Base-by-base conservation (phyloP, 1,140 invertebrate genomes). In the Diachasmimorpha longicaudata region DNA sequence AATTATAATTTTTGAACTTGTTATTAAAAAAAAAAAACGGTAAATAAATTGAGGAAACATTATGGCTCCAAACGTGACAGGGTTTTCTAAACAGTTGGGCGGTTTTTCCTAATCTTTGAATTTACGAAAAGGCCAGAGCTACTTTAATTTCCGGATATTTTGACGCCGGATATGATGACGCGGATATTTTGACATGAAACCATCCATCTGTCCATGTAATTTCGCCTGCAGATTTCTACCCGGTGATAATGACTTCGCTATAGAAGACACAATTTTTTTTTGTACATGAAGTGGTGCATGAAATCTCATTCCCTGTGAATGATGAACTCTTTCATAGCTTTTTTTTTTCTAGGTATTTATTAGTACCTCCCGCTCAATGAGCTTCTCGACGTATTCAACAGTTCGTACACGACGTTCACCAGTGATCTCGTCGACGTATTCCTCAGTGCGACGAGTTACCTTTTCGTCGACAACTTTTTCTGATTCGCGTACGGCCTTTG, bases 361-460 rank as follows among this genome's bases (percentile, higher is more conserved):
- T 76, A 76, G 88, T 96, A 97, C 96, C 96, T 97, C 96, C 92
- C 94, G 96, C 90, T 97, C 96, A 90, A 97, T 96, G 88, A 96
- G 93, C 92, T 97, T 97, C 91, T 97, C 96, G 90, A 96, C 94
- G 91, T 96, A 95, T 92, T 97, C 95, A 87, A 97, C 92, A 74
- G 96, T 97, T 90, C 95, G 91, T 80, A 97, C 93, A 89, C 94
- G 94, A 86, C 92, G 92, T 88, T 95, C 93, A 81, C 96, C 96
- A 77, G 95, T 96, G 78, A 92, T 89, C 81, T 96, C 95, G 89
- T 96, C 96, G 81, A 95, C 87, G 89, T 95, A 95, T 88, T 97
- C 95, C 90, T 97, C 95, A 72, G 95, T 96, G 87, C 94, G 93
- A 75, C 93, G 91, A 79, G 94, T 95, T 80, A 96, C 93, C 89